A percentile compares a stretch with the other conserved stretches of the same genome.
These are phyloP conservation scores for Uria aalge DNA, from an alignment of 2,113 vertebrate species.

Conservation along the genomic window DNA sequence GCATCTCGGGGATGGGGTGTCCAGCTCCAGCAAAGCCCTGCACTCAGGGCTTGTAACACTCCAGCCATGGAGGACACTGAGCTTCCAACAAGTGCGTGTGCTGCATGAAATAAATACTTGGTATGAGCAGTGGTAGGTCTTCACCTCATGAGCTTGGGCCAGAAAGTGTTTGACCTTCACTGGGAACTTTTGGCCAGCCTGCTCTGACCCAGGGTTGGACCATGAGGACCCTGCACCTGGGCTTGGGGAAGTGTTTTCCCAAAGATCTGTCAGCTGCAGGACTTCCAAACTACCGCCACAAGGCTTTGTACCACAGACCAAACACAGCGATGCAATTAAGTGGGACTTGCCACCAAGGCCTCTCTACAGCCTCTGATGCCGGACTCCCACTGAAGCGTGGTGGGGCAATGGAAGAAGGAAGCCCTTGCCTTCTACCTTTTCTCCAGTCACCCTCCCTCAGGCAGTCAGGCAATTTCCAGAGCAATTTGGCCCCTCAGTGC, in stretches of 20 bases:
- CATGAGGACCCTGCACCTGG: fast-evolving
- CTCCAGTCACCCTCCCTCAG: neutral
- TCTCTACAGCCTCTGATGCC: neutral
- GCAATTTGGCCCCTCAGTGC: too few relatives aligned
- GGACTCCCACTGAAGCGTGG: neutral
- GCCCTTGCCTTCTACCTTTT: neutral
- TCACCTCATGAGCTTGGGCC: neutral
- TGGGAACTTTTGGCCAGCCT: neutral
- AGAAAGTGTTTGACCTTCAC: neutral
- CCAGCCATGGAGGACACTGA: neutral
- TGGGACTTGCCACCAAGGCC: fast-evolving
- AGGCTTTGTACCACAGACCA: neutral
- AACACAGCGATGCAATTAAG: neutral
- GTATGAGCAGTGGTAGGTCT: neutral
- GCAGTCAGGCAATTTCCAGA: neutral
- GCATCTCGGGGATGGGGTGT: fast-evolving
- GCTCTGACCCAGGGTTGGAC: neutral
- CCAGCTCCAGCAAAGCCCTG: neutral
- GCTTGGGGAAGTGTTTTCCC: neutral
- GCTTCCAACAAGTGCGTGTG: neutral
- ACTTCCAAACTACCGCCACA: fast-evolving
- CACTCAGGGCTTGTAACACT: neutral
- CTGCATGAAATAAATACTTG: neutral
- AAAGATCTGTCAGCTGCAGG: neutral
- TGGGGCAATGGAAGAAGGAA: neutral